phyloP scores from a whole-genome alignment of 2,797 vertebrate genomes.

The Gymnothorax reevesii region DNA sequence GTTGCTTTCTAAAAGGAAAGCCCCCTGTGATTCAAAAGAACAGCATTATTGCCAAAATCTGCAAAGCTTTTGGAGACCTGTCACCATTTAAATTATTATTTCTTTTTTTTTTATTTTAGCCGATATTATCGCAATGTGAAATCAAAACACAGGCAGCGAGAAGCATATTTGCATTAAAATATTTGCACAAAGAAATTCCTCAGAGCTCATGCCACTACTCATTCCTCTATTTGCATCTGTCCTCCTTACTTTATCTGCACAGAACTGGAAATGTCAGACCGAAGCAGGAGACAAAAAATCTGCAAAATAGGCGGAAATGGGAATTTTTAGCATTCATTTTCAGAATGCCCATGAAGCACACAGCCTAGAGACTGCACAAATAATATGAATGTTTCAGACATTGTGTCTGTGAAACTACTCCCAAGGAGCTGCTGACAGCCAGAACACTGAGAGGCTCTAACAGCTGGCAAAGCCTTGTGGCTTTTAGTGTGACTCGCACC shows the following conservation, averaged over 20 bases:
- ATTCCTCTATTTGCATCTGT: not conserved
- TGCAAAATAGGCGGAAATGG: not conserved
- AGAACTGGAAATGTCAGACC: not conserved
- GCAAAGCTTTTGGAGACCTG: not conserved
- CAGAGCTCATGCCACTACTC: not conserved
- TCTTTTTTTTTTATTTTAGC: not conserved
- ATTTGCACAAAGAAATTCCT: slow-evolving; percentile 8
- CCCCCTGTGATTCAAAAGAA: slow-evolving; percentile 23
- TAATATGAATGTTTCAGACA: not conserved
- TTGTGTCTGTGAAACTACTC: not conserved
- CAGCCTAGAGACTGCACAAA: not conserved
- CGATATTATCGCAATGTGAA: slow-evolving; percentile 9
- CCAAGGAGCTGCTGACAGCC: not conserved
- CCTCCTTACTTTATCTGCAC: slow-evolving; percentile 2
- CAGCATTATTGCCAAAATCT: not conserved
- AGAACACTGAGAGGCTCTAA: not conserved
- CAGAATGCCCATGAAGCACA: not conserved
- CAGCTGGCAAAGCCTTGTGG: not conserved
- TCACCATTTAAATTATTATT: not conserved
- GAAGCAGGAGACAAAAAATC: slow-evolving; percentile 10
- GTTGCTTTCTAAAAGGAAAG: slow-evolving; percentile 39
- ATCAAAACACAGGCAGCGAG: slow-evolving; percentile 9
- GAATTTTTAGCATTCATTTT: not conserved
- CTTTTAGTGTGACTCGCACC: not conserved
- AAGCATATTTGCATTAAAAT: not conserved